Base-by-base conservation (phyloP, 2,888 invertebrate genomes). In the Caenorhabditis drosophilae region DNA sequence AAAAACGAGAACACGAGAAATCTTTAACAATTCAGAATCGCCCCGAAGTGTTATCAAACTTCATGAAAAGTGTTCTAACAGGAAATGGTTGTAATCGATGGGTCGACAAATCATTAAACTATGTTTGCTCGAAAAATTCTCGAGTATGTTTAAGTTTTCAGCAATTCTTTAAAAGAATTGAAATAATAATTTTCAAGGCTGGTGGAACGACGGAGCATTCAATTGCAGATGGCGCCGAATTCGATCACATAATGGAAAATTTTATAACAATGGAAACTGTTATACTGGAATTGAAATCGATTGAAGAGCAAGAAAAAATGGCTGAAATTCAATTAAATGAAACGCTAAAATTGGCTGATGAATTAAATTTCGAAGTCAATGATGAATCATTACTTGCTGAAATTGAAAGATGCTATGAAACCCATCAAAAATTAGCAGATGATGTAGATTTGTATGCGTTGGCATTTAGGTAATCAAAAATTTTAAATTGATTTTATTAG, bases 71-170 rank as follows among this genome's bases (percentile, higher is more conserved):
- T 12, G 78, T 76, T 76, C 40, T 80, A 18, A 72, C 76, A 0
- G 80, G 80, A 20, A 55, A 73, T 35, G 79, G 79, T 44, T 45
- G 52, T 1, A 76, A 80, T 51, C 67, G 80, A 22, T 80, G 80
- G 80, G 70, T 60, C 15, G 80, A 81, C 64, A 80, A 80, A 61
- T 70, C 76, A 9, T 58, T 80, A 41, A 80, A 80, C 60, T 79
- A 77, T 52, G 63, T 64, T 23, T 49, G 76, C n/a, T 45, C 67
- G 22, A 70, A 62, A 31, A 77, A 76, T 52, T 61, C 73, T 9
- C 61, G 75, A 48, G 73, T 71, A 20, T 41, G 60, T 42, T 15
- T 11, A 20, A 35, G 12, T 4, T 40, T 22, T 15, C 4, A 15
- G 15, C 12, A 9, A 9, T 36, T 36, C 15, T 9, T 36, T 40